Evolutionary conservation across 2,113 vertebrate genomes (phyloP).

Genomic region (Shinisaurus crocodilurus): DNA sequence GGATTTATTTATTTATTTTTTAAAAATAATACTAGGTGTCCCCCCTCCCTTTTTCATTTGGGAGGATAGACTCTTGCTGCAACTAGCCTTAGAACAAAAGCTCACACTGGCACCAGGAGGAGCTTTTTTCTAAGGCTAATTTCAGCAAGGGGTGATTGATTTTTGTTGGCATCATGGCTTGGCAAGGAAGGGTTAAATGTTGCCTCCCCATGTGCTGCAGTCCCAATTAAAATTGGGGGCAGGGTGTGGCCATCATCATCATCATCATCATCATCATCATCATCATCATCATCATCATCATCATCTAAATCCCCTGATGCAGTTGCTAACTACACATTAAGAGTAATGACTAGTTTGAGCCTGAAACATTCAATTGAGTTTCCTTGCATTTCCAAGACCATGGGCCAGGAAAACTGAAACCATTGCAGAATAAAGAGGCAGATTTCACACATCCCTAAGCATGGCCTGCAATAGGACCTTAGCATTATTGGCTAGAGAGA

Average conservation of each 20-base stretch:
- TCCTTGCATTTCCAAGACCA: not conserved
- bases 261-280: too few relatives aligned
- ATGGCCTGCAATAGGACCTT: not conserved
- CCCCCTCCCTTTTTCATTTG: not conserved
- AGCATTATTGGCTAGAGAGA: not conserved
- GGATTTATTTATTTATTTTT: not conserved
- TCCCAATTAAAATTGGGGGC: not conserved
- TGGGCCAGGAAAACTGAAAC: not conserved
- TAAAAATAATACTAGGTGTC: not conserved
- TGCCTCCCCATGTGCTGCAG: not conserved
- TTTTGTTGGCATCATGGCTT: not conserved
- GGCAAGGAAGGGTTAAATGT: not conserved
- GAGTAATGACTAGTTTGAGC: not conserved
- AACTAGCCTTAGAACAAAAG: too few relatives aligned
- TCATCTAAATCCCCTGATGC: not conserved
- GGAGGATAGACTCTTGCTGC: too few relatives aligned
- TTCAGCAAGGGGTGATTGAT: not conserved
- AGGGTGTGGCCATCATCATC: not conserved
- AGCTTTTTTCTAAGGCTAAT: too few relatives aligned
- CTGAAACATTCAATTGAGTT: not conserved
- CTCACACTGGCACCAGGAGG: too few relatives aligned
- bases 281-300: too few relatives aligned
- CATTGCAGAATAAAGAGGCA: not conserved
- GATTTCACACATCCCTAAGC: too few relatives aligned
- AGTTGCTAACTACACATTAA: not conserved